Evolutionary conservation across 2,113 vertebrate genomes (phyloP).

Genomic region (Pampusana beccarii): DNA sequence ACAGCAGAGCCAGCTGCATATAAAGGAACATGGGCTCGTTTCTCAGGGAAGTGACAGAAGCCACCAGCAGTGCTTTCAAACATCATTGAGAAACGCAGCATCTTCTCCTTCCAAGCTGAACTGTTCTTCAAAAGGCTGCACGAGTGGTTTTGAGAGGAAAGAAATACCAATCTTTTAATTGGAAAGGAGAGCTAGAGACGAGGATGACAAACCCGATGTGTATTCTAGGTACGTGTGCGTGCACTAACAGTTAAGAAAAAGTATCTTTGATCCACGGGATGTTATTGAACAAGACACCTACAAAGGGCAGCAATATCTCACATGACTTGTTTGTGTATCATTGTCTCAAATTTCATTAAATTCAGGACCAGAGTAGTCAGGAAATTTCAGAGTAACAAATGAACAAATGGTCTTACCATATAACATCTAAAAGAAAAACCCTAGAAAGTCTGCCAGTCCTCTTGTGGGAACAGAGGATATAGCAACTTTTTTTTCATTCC

Average conservation of each 20-base stretch:
- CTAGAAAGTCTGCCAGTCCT: background rate
- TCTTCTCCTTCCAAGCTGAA: background rate
- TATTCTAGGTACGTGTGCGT: background rate
- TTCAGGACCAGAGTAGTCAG: background rate
- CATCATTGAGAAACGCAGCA: background rate
- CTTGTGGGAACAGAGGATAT: conserved; percentile 11
- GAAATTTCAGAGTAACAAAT: conserved; percentile 29
- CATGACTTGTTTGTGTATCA: background rate
- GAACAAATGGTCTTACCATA: conserved; percentile 18
- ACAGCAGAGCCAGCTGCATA: background rate
- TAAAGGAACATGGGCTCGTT: accelerated
- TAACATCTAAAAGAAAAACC: background rate
- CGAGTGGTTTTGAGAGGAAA: background rate
- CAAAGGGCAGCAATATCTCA: background rate
- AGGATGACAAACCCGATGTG: too few relatives aligned
- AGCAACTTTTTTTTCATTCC: conserved; percentile 15
- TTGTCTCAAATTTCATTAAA: background rate
- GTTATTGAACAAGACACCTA: background rate
- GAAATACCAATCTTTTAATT: background rate
- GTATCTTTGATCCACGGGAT: background rate
- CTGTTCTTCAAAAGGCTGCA: background rate
- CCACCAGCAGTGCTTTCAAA: background rate
- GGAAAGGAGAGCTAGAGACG: background rate
- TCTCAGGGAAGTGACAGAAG: background rate
- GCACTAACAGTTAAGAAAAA: background rate